A percentile compares a stretch with the other conserved stretches of the same genome.
phyloP scores from a whole-genome alignment of 2,888 invertebrate genomes.

The Eumerus sabulonum region DNA sequence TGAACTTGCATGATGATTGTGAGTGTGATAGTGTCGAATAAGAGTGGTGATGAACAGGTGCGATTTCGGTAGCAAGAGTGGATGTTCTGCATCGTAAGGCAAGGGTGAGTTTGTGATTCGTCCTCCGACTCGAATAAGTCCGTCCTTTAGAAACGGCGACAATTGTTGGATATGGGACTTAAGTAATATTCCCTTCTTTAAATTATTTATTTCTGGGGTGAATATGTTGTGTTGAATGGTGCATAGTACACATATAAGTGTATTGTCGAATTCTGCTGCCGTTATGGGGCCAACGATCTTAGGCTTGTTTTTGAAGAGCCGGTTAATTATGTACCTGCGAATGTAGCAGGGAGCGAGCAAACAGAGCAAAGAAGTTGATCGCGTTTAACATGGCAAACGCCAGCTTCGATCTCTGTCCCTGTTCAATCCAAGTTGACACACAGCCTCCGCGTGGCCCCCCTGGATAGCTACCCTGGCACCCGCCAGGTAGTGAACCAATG shows the following conservation, averaged over 20 bases:
- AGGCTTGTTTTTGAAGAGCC: conserved; percentile 4
- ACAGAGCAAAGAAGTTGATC: too few relatives aligned
- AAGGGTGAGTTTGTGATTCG: background rate
- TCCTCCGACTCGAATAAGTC: conserved; percentile 31
- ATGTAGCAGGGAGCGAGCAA: too few relatives aligned
- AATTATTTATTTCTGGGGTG: conserved; percentile 2
- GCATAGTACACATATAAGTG: background rate
- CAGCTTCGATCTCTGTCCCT: too few relatives aligned
- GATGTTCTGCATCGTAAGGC: conserved; percentile 23
- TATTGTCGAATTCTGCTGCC: conserved; percentile 20
- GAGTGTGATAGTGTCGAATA: conserved; percentile 11
- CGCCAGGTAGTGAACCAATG: too few relatives aligned
- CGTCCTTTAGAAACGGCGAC: conserved; percentile 11
- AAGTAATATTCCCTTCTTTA: background rate
- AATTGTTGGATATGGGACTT: background rate
- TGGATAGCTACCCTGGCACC: too few relatives aligned
- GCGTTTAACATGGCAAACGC: too few relatives aligned
- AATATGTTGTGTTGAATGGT: conserved; percentile 20
- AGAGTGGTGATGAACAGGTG: conserved; percentile 16
- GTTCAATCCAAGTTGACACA: too few relatives aligned
- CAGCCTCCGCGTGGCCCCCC: too few relatives aligned
- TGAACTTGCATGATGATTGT: conserved; percentile 1
- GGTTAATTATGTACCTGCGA: conserved; percentile 21
- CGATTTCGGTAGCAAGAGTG: conserved; percentile 16
- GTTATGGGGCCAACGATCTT: conserved; percentile 12